phyloP scores from a whole-genome alignment of 2,888 invertebrate species.

The Morpho helenor region DNA sequence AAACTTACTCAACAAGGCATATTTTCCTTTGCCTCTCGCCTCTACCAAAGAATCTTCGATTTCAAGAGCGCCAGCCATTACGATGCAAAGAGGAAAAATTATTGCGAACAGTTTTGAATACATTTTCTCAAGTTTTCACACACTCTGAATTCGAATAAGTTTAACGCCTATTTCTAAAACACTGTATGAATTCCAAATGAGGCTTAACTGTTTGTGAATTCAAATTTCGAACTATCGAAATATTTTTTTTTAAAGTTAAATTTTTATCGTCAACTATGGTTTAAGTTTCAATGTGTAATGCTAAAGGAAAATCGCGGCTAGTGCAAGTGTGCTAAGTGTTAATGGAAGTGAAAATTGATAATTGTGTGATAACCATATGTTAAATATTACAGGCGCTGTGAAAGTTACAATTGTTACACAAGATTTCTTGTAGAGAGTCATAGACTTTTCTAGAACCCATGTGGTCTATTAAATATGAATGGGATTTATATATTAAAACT shows the following conservation, averaged over 20 bases:
- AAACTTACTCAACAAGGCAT: slow-evolving; percentile 62
- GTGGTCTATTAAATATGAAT: no score
- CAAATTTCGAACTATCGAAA: no score
- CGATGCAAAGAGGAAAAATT: slow-evolving; percentile 11
- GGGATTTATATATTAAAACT: no score
- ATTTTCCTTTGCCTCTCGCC: slow-evolving; percentile 60
- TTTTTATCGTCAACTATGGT: slow-evolving; percentile 13
- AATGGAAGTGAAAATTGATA: background rate
- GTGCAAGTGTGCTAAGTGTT: slow-evolving; percentile 6
- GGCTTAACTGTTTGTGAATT: no score
- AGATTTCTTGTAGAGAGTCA: slow-evolving; percentile 24
- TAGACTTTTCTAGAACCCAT: slow-evolving; percentile 11
- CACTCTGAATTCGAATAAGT: background rate
- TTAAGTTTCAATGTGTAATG: slow-evolving; percentile 21
- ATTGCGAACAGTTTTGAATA: slow-evolving; percentile 2
- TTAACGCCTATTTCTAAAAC: background rate
- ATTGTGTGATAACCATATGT: slow-evolving; percentile 28
- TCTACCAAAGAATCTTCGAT: slow-evolving; percentile 39
- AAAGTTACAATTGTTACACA: slow-evolving; percentile 27
- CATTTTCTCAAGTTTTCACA: slow-evolving; percentile 1
- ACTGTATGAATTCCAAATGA: no score
- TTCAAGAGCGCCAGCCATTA: slow-evolving; percentile 30
- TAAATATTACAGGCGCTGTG: slow-evolving; percentile 31
- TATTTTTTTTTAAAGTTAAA: background rate
- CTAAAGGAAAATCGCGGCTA: slow-evolving; percentile 3